phyloP scores from a whole-genome alignment of 2,888 invertebrate genomes.

The Heliconius erato region DNA sequence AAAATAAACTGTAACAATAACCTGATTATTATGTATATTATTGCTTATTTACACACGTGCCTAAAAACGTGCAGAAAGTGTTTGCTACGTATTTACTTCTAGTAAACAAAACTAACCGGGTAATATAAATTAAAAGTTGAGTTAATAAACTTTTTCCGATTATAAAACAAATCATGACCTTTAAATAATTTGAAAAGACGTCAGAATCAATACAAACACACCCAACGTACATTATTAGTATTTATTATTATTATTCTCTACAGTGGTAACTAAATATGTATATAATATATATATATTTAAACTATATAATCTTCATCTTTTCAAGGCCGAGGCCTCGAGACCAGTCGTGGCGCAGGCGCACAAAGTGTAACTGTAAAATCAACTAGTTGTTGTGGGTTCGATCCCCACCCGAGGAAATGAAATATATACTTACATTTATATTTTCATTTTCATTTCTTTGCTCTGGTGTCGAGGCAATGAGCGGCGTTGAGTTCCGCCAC shows the following conservation, averaged over 20 bases:
- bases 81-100: conserved; percentile 17
- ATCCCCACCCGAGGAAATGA: too few species aligned
- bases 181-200: neutral
- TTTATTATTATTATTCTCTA: too few species aligned
- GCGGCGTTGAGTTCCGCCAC: too few species aligned
- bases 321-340: too few species aligned
- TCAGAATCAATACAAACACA: neutral
- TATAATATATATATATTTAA: too few species aligned
- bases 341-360: too few species aligned
- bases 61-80: conserved; percentile 33
- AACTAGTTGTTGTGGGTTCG: too few species aligned
- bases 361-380: too few species aligned
- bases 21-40: conserved; percentile 12
- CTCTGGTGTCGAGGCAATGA: too few species aligned
- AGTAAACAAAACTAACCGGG: conserved; percentile 19
- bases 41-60: conserved; percentile 25
- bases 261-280: too few species aligned
- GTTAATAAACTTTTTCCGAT: neutral
- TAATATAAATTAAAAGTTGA: neutral
- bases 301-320: neutral
- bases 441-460: too few species aligned
- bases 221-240: neutral
- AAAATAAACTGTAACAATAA: conserved; percentile 15
- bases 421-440: too few species aligned
- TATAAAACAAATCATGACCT: neutral